Evolutionary conservation across 2,888 invertebrate species (phyloP).

Genomic region (Eristalis pertinax): DNA sequence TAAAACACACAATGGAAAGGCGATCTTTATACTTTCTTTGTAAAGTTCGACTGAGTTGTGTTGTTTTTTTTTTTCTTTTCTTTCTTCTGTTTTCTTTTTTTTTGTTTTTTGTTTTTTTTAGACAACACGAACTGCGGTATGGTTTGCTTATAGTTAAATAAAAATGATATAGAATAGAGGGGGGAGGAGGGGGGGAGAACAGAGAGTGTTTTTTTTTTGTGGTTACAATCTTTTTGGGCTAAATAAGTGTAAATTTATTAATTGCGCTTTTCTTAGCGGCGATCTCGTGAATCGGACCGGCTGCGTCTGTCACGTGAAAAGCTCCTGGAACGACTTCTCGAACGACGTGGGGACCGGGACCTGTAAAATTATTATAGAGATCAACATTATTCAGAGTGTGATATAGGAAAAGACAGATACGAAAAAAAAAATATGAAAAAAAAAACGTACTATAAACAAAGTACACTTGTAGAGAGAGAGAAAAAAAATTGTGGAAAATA

Average conservation of each 20-base stretch:
- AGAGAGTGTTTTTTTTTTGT: conserved; percentile 1
- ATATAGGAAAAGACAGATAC: not conserved
- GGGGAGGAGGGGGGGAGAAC: conserved; percentile 5
- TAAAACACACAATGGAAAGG: conserved; percentile 44
- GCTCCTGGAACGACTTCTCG: conserved; percentile 82
- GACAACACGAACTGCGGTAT: conserved; percentile 35
- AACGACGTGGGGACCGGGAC: conserved; percentile 80
- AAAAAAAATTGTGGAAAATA: conserved; percentile 41
- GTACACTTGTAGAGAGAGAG: conserved; percentile 23
- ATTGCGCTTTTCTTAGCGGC: conserved; percentile 80
- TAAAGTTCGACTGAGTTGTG: conserved; percentile 19
- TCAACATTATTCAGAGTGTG: conserved; percentile 13
- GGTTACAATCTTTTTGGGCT: conserved; percentile 34
- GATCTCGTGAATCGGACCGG: conserved; percentile 84
- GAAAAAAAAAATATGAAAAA: conserved; percentile 4
- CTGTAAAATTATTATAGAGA: conserved; percentile 76
- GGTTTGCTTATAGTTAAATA: conserved; percentile 49
- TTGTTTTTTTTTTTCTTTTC: not conserved
- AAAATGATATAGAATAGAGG: conserved; percentile 57
- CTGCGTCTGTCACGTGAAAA: conserved; percentile 84
- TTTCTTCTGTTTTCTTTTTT: not conserved
- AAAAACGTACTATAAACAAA: conserved; percentile 25
- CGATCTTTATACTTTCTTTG: not conserved
- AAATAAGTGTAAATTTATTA: conserved; percentile 5
- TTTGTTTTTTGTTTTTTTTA: not conserved